Evolutionary conservation across 2,888 invertebrate genomes (phyloP).

Genomic region (Agonopterix heracliana): DNA sequence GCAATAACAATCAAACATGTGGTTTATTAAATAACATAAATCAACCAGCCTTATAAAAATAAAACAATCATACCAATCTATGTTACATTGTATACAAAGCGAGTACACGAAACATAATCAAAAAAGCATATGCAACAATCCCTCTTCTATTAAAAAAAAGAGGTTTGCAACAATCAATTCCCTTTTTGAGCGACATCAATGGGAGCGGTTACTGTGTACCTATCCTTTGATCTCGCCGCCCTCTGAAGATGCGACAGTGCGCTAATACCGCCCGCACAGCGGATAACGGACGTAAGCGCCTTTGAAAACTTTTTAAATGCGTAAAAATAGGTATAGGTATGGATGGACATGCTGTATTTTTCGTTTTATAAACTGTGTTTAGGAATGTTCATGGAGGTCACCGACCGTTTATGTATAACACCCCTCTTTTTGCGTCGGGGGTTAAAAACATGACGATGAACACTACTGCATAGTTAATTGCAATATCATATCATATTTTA

Average conservation of each 20-base stretch:
- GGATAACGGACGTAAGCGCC: constrained; percentile 48
- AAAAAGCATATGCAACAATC: constrained; percentile 59
- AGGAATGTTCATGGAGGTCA: not conserved
- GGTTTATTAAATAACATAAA: too few relatives aligned
- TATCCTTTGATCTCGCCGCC: constrained; percentile 75
- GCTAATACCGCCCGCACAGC: constrained; percentile 58
- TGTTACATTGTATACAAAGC: too few relatives aligned
- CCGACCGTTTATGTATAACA: not conserved
- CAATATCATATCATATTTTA: too few relatives aligned
- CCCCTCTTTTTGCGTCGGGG: too few relatives aligned
- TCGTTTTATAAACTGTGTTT: too few relatives aligned
- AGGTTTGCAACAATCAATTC: constrained; percentile 75
- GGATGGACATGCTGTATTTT: not conserved
- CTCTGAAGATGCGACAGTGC: constrained; percentile 72
- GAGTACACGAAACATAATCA: constrained; percentile 19
- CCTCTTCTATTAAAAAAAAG: constrained; percentile 43
- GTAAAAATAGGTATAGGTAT: constrained; percentile 6
- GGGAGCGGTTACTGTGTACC: constrained; percentile 72
- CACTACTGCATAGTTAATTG: too few relatives aligned
- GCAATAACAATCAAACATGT: too few relatives aligned
- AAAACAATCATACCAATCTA: too few relatives aligned
- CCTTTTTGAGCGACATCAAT: constrained; percentile 75
- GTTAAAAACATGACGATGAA: too few relatives aligned
- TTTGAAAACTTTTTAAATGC: constrained; percentile 9
- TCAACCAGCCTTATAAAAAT: too few relatives aligned